Base-by-base conservation (phyloP, 2,888 invertebrate species). In the Stenurella melanura region DNA sequence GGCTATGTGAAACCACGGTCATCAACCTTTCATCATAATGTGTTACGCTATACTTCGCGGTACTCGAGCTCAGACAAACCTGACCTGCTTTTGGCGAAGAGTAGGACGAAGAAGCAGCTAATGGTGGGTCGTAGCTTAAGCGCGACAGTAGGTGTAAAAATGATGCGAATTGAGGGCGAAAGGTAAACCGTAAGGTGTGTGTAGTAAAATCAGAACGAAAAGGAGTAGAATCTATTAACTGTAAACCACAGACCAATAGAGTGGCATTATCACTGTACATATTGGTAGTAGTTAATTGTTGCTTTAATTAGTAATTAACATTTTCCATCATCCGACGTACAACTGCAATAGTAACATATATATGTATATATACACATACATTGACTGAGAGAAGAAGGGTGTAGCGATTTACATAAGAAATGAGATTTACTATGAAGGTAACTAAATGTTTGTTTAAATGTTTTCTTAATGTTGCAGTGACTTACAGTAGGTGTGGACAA, bases 141-240 rank as follows among this genome's bases (percentile, higher is more conserved):
- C 67, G 73, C 70, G 81, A 76, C 87, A 88, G 88, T 89, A 89
- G 88, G 89, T 88, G 88, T 88, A 89, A 89, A 89, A 89, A 89
- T 87, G 87, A 86, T 84, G 87, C 87, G 86, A 89, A 89, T 87
- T 87, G 89, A 89, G 89, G 89, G 87, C 89, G 89, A 89, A 89
- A 89, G 89, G 89, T 89, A 89, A 89, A 86, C 87, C 89, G 86
- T 88, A 85, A 87, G 87, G 87, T 86, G 87, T 84, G 85, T 83
- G 77, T 76, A 82, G 85, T 83, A 85, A 85, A 88, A 88, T 85
- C 86, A 84, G 86, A 87, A 88, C 86, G 86, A 87, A 86, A 78
- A 75, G 68, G 79, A 80, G 74, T 78, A 78, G 73, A 77, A 72
- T 70, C 73, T 75, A 68, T 60, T 79, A 79, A 79, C 79, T 77